phyloP scores from a whole-genome alignment of 1,140 invertebrate species.

The Micrasema minimum region DNA sequence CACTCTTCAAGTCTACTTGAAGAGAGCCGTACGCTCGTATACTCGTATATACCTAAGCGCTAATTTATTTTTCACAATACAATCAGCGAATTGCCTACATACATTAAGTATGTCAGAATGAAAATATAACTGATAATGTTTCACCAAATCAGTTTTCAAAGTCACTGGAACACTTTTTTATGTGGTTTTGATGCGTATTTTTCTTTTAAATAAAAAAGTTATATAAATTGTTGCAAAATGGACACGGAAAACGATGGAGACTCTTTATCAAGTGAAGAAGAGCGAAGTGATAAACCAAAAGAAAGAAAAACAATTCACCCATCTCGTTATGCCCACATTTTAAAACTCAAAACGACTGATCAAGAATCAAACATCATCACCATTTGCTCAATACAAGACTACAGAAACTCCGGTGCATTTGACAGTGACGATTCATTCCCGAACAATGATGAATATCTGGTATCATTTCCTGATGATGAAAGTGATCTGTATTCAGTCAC shows the following conservation, averaged over 20 bases:
- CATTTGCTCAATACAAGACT: slow-evolving; percentile 49
- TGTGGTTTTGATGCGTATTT: no score
- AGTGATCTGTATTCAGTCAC: slow-evolving; percentile 42
- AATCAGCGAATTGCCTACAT: no score
- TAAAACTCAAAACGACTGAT: slow-evolving; percentile 45
- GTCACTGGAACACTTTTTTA: no score
- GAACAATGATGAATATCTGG: slow-evolving; percentile 45
- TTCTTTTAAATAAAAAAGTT: no score
- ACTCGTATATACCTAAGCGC: no score
- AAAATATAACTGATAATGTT: no score
- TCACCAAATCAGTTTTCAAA: no score
- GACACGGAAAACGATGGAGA: slow-evolving; percentile 40
- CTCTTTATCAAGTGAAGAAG: slow-evolving; percentile 39
- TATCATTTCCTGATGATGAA: slow-evolving; percentile 49
- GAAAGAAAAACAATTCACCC: slow-evolving; percentile 48
- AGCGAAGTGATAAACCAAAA: slow-evolving; percentile 12
- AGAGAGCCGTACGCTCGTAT: no score
- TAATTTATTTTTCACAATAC: no score
- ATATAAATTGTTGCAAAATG: no score
- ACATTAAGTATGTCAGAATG: no score
- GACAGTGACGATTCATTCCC: slow-evolving; percentile 36
- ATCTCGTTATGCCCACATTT: slow-evolving; percentile 45
- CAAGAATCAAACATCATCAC: slow-evolving; percentile 45
- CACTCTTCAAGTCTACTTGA: no score
- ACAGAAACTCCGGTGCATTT: slow-evolving; percentile 42